phyloP scores from a whole-genome alignment of 2,888 invertebrate species.

The Sturmia bella region DNA sequence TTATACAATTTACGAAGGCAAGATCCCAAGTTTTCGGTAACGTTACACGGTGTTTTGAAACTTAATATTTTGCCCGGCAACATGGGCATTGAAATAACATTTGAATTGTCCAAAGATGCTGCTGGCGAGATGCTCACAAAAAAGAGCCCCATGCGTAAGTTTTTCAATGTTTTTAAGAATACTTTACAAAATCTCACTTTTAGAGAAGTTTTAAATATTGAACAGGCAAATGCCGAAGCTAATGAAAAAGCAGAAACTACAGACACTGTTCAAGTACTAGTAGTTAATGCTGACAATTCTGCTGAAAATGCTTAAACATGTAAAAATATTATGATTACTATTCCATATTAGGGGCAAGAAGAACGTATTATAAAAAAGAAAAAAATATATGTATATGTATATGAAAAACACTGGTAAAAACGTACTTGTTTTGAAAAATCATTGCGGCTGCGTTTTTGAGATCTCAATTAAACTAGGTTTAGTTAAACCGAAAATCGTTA shows the following conservation, averaged over 20 bases:
- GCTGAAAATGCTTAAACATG: too few species aligned
- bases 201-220: slow-evolving; percentile 70
- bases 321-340: too few species aligned
- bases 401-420: too few species aligned
- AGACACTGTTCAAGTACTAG: too few species aligned
- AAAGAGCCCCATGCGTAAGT: slow-evolving; percentile 76
- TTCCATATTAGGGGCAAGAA: too few species aligned
- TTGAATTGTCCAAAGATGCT: slow-evolving; percentile 66
- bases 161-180: slow-evolving; percentile 76
- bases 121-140: slow-evolving; percentile 70
- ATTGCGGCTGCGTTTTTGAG: too few species aligned
- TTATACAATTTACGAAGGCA: slow-evolving; percentile 72
- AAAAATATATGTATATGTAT: too few species aligned
- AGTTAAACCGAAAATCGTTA: too few species aligned
- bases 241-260: not conserved
- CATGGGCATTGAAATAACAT: slow-evolving; percentile 72
- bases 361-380: too few species aligned
- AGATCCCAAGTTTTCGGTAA: slow-evolving; percentile 71
- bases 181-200: slow-evolving; percentile 75
- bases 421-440: too few species aligned
- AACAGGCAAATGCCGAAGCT: not conserved
- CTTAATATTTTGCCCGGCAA: slow-evolving; percentile 71
- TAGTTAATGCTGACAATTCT: too few species aligned
- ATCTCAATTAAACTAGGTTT: too few species aligned
- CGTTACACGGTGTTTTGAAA: slow-evolving; percentile 73